These are phyloP conservation scores for Enchytraeus crypticus DNA, from an alignment of 2,888 invertebrate species.

Conservation along the genomic window DNA sequence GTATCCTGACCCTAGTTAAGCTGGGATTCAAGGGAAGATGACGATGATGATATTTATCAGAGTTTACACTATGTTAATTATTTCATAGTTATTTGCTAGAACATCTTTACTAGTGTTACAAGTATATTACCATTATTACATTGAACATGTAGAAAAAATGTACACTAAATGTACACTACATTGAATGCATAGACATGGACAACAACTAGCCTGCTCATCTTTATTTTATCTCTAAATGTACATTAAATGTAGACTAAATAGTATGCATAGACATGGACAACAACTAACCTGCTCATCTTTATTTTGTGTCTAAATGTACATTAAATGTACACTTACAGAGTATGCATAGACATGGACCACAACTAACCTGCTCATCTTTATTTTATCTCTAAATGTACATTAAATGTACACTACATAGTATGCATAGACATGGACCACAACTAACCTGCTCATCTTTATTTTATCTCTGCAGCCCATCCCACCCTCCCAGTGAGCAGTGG, in stretches of 20 bases:
- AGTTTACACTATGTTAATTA: no score
- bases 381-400: background rate
- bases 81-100: no score
- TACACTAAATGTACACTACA: background rate
- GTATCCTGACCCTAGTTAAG: no score
- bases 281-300: constrained; percentile 46
- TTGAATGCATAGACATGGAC: background rate
- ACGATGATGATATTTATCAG: no score
- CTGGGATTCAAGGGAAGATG: no score
- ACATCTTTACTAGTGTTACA: no score
- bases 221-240: background rate
- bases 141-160: background rate
- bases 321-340: background rate
- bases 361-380: background rate
- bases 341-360: background rate
- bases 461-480: constrained; percentile 50
- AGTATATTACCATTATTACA: no score
- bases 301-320: constrained; percentile 41
- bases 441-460: constrained; percentile 46
- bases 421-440: background rate
- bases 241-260: no score
- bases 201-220: background rate
- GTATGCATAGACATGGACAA: background rate
- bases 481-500: constrained; percentile 50
- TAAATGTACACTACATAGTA: no score